A percentile compares a stretch with the other conserved stretches of the same genome.
These are phyloP conservation scores for Myiagra hebetior DNA, from an alignment of 2,113 vertebrate species.

Conservation along the genomic window DNA sequence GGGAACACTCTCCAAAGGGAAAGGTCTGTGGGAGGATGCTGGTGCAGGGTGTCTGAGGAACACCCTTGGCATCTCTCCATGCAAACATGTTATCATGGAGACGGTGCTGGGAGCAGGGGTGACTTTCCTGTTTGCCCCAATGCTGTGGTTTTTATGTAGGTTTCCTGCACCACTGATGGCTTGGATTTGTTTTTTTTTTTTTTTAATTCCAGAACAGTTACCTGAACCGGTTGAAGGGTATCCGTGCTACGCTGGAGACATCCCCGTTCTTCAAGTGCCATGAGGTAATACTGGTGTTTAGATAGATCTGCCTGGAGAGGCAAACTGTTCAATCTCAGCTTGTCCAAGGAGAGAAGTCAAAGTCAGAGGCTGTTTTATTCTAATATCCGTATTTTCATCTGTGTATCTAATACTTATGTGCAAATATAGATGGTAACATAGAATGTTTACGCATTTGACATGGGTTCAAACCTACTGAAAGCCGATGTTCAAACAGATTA, in stretches of 20 bases:
- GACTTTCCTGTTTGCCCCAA: background rate
- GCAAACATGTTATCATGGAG: background rate
- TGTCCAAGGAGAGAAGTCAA: background rate
- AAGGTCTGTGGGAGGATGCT: background rate
- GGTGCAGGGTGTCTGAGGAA: fast-evolving
- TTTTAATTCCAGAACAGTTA: slow-evolving; percentile 80
- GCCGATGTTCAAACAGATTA: background rate
- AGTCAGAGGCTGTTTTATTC: background rate
- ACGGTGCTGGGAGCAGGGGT: background rate
- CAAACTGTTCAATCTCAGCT: background rate
- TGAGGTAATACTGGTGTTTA: slow-evolving; percentile 77
- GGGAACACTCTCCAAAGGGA: background rate
- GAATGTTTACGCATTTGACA: background rate
- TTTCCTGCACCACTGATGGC: background rate
- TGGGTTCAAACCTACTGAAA: background rate
- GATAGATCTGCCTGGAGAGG: background rate
- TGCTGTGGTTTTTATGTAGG: background rate
- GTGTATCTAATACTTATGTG: background rate
- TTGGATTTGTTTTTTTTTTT: background rate
- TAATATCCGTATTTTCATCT: background rate
- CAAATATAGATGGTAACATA: background rate
- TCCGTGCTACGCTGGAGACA: slow-evolving; percentile 82
- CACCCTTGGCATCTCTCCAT: background rate
- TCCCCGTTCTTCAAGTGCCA: slow-evolving; percentile 94
- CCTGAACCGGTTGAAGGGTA: slow-evolving; percentile 84